Evolutionary conservation across 2,888 invertebrate species (phyloP).

Genomic region (Disparrhopalites patrizii): DNA sequence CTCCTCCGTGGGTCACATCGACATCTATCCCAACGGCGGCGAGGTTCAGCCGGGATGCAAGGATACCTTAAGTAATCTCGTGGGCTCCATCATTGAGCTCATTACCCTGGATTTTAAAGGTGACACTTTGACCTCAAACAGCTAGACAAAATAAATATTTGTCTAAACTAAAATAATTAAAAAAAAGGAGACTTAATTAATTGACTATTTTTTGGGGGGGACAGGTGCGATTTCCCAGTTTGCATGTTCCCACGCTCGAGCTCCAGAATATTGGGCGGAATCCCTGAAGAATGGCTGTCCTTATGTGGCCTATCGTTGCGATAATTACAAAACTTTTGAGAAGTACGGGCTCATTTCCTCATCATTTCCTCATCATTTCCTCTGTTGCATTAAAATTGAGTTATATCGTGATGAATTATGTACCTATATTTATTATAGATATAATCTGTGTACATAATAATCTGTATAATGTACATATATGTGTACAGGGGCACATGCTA

Average conservation of each 20-base stretch:
- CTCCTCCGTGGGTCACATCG: slow-evolving; percentile 51
- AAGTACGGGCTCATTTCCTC: slow-evolving; percentile 37
- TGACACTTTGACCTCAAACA: neutral
- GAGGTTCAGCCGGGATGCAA: slow-evolving; percentile 52
- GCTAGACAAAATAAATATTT: neutral
- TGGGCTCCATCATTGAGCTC: slow-evolving; percentile 41
- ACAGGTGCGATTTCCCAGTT: slow-evolving; percentile 32
- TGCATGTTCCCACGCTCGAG: slow-evolving; percentile 48
- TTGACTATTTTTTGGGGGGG: neutral
- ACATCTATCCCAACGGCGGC: slow-evolving; percentile 53
- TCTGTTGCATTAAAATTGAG: neutral
- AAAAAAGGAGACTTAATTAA: too few species aligned
- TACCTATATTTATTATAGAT: neutral
- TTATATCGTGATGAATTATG: too few species aligned
- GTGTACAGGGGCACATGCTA: slow-evolving; percentile 41
- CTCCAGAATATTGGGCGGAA: slow-evolving; percentile 45
- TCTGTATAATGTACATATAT: too few species aligned
- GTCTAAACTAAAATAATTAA: too few species aligned
- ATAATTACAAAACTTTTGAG: slow-evolving; percentile 50
- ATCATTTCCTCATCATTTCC: neutral
- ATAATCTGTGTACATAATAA: neutral
- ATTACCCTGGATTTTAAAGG: slow-evolving; percentile 43
- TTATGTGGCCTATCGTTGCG: slow-evolving; percentile 51
- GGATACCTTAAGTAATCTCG: slow-evolving; percentile 42
- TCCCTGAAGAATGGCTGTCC: slow-evolving; percentile 50